These are phyloP conservation scores for Augochlora pura DNA, from an alignment of 1,140 invertebrate genomes.

Conservation along the genomic window DNA sequence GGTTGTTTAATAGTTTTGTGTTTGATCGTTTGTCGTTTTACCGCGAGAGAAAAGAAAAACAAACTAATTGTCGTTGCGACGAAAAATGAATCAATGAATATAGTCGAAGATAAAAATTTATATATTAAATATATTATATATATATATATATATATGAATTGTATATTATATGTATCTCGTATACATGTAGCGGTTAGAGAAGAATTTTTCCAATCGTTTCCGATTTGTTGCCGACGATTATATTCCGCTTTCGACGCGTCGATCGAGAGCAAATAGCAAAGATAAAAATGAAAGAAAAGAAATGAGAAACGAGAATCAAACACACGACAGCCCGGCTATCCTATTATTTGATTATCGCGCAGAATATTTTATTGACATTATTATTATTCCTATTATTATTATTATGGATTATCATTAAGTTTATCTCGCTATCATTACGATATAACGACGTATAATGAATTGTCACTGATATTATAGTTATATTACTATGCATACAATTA, in stretches of 20 bases:
- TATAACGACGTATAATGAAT: constrained; percentile 40
- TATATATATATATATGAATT: constrained; percentile 57
- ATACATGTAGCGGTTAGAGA: constrained; percentile 2
- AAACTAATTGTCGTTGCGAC: background rate
- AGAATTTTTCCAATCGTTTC: too few relatives aligned
- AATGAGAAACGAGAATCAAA: constrained; percentile 50
- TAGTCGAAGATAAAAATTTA: background rate
- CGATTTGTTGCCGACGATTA: background rate
- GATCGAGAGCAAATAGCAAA: constrained; percentile 1
- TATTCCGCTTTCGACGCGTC: background rate
- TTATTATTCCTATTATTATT: constrained; percentile 40
- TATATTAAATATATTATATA: background rate
- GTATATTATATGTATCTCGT: constrained; percentile 25
- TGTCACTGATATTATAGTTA: constrained; percentile 42
- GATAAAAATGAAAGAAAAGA: background rate
- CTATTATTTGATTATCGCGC: constrained; percentile 49
- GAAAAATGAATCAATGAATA: background rate
- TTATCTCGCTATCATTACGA: constrained; percentile 51
- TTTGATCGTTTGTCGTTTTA: constrained; percentile 42
- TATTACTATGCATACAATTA: constrained; percentile 38
- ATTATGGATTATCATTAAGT: constrained; percentile 57
- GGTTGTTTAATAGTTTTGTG: constrained; percentile 53
- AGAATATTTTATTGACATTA: constrained; percentile 45
- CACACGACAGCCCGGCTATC: constrained; percentile 60
- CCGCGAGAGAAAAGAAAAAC: too few relatives aligned